Conservation (phyloP, 2,888 invertebrate genomes). For the Philonicus albiceps region DNA sequence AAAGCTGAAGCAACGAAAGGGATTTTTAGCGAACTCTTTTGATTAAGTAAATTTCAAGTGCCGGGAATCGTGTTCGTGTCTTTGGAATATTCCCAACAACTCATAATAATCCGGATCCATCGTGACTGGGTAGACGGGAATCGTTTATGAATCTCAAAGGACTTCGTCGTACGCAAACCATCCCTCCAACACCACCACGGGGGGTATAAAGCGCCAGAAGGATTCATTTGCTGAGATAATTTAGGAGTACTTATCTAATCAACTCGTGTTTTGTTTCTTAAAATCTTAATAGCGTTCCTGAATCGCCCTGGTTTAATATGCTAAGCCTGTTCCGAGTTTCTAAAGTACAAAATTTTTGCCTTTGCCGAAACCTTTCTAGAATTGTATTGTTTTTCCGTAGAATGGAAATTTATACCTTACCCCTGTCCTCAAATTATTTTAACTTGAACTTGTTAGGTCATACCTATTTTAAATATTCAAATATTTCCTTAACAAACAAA, state of each 20-base stretch:
- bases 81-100: not conserved
- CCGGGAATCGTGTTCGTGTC: not conserved
- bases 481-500: not conserved
- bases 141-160: not conserved
- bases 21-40: not conserved
- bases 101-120: not conserved
- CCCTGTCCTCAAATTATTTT: not conserved
- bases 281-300: not conserved
- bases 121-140: not conserved
- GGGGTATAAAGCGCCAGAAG: not conserved
- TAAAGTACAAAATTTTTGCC: not conserved
- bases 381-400: not conserved
- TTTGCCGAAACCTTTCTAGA: not conserved
- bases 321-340: not conserved
- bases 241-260: not conserved
- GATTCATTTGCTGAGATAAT: not conserved
- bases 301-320: not conserved
- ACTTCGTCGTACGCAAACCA: not conserved
- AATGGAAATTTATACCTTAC: not conserved
- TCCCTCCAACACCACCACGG: not conserved
- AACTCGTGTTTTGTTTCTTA: not conserved
- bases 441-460: not conserved
- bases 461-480: not conserved
- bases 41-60: not conserved
- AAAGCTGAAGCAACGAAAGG: not conserved